These are phyloP conservation scores for Palythoa grandiflora DNA, from an alignment of 92 coral and sea anemone genomes.

Conservation along the genomic window DNA sequence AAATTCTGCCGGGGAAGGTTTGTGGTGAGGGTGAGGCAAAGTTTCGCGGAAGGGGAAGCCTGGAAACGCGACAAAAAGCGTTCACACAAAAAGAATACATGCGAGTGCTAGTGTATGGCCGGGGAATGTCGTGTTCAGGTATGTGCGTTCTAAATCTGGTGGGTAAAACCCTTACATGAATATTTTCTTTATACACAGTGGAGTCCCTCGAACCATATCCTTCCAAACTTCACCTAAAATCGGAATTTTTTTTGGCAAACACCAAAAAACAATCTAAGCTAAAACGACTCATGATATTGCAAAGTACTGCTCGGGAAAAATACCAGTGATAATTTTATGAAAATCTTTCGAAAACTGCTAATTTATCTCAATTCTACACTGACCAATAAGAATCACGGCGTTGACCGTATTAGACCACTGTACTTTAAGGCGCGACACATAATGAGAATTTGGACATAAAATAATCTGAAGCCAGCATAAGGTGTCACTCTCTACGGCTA, in stretches of 20 bases:
- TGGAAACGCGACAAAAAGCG: too few relatives aligned
- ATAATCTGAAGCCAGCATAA: conserved; percentile 30
- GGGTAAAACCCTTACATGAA: too few relatives aligned
- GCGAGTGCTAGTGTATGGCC: too few relatives aligned
- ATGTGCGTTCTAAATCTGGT: too few relatives aligned
- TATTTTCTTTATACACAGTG: conserved; percentile 55
- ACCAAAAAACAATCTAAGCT: conserved; percentile 26
- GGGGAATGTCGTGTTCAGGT: too few relatives aligned
- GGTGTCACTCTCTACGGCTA: conserved; percentile 51
- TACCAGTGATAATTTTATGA: conserved; percentile 40
- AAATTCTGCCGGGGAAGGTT: too few relatives aligned
- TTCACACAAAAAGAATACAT: too few relatives aligned
- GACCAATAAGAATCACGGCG: conserved; percentile 50
- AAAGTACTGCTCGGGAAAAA: conserved; percentile 47
- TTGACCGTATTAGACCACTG: conserved; percentile 40
- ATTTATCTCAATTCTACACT: conserved; percentile 20
- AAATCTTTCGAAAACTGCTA: background rate
- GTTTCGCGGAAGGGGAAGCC: too few relatives aligned
- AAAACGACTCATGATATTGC: conserved; percentile 25
- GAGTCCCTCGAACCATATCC: conserved; percentile 50
- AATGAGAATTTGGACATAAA: background rate
- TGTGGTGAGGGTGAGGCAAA: too few relatives aligned
- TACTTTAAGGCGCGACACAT: conserved; percentile 61
- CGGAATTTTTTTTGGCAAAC: conserved; percentile 68
- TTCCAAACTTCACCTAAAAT: conserved; percentile 44